Conservation (phyloP, 1,140 invertebrate genomes). For the Harpegnathos saltator region DNA sequence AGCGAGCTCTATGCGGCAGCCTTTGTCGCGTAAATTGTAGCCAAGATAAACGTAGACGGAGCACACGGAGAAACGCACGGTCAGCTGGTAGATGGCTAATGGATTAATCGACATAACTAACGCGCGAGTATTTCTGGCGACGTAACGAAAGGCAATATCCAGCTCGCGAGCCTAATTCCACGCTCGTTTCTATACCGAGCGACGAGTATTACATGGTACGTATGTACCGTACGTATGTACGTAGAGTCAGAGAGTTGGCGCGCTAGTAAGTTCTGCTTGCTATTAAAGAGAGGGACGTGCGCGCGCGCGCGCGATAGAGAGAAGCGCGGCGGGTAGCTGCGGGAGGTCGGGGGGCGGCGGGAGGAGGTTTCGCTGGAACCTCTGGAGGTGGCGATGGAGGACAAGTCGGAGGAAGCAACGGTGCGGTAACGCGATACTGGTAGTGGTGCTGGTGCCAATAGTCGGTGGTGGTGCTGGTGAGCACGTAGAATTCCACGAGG, state of each 20-base stretch:
- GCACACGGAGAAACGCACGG: not conserved
- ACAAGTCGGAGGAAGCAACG: slow-evolving; percentile 32
- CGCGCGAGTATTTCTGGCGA: slow-evolving; percentile 44
- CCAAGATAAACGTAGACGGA: slow-evolving; percentile 13
- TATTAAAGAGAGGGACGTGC: slow-evolving; percentile 68
- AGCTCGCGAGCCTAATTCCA: slow-evolving; percentile 26
- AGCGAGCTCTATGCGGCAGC: too few relatives aligned
- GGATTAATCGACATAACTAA: slow-evolving; percentile 48
- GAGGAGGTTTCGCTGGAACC: slow-evolving; percentile 20
- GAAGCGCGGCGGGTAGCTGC: slow-evolving; percentile 49
- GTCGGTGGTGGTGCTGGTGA: slow-evolving; percentile 24
- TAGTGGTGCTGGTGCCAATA: slow-evolving; percentile 37
- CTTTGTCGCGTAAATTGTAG: too few relatives aligned
- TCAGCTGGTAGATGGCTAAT: slow-evolving; percentile 21
- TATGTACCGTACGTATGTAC: not conserved
- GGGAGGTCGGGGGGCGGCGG: slow-evolving; percentile 5
- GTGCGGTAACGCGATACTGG: slow-evolving; percentile 30
- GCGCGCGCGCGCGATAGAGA: too few relatives aligned
- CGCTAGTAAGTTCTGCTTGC: slow-evolving; percentile 54
- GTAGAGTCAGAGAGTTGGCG: slow-evolving; percentile 24
- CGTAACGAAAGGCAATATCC: slow-evolving; percentile 47
- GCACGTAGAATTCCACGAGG: slow-evolving; percentile 74
- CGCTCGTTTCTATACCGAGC: not conserved
- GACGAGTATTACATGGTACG: slow-evolving; percentile 8
- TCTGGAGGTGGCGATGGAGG: slow-evolving; percentile 41